These are phyloP conservation scores for Brachypodius melanocephalos DNA, from an alignment of 2,113 vertebrate genomes.

Conservation along the genomic window DNA sequence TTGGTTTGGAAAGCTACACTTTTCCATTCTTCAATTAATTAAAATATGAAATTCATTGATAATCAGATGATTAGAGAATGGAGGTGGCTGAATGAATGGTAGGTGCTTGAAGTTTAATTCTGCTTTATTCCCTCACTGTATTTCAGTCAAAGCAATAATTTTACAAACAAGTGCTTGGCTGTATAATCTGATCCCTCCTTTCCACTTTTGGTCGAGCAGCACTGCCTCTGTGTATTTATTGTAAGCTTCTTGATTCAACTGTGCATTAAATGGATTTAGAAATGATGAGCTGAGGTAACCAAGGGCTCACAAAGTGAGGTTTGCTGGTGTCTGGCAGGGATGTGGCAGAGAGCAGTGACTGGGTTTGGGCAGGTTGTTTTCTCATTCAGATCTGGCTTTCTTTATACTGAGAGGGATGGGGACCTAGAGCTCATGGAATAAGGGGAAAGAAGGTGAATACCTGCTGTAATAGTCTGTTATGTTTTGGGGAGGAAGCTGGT, in stretches of 20 bases:
- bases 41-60: not conserved
- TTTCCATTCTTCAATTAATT: not conserved
- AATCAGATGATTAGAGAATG: not conserved
- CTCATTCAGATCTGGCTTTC: not conserved
- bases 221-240: not conserved
- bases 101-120: not conserved
- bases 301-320: fast-evolving
- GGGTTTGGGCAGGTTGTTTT: not conserved
- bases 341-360: no score
- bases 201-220: not conserved
- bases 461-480: not conserved
- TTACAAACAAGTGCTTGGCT: not conserved
- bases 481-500: not conserved
- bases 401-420: not conserved
- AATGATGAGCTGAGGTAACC: not conserved
- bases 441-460: not conserved
- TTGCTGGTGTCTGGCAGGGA: not conserved
- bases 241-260: not conserved
- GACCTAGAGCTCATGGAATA: not conserved
- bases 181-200: not conserved
- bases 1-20: not conserved
- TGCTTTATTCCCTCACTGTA: not conserved
- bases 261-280: not conserved
- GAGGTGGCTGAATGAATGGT: not conserved
- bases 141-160: not conserved